phyloP scores from a whole-genome alignment of 2,888 invertebrate genomes.

The Drosophila paucipuncta region DNA sequence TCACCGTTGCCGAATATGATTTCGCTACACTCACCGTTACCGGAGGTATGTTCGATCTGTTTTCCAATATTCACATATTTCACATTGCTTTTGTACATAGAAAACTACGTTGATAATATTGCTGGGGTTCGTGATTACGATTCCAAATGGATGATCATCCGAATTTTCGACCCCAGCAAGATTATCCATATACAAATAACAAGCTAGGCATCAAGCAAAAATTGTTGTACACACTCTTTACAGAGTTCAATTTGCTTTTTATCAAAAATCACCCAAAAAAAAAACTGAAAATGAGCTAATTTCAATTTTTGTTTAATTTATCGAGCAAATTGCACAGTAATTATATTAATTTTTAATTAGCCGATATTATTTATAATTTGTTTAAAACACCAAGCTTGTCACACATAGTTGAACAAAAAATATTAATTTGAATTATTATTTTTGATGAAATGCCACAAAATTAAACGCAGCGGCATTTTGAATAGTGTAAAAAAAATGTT shows the following conservation, averaged over 20 bases:
- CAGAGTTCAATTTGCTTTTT: constrained; percentile 73
- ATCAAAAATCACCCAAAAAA: constrained; percentile 41
- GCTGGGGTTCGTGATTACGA: constrained; percentile 4
- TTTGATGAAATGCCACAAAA: constrained; percentile 43
- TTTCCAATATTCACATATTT: constrained; percentile 72
- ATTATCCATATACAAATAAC: constrained; percentile 83
- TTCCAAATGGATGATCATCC: not conserved
- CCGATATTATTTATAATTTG: constrained; percentile 10
- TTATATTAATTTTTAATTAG: constrained; percentile 19
- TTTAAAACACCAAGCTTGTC: constrained; percentile 54
- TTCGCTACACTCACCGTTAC: constrained; percentile 97
- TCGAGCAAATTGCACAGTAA: constrained; percentile 67
- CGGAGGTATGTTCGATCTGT: constrained; percentile 91
- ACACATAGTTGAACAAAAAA: constrained; percentile 14
- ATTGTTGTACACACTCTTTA: constrained; percentile 52
- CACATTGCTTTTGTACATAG: constrained; percentile 85
- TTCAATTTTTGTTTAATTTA: constrained; percentile 31
- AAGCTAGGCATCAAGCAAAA: constrained; percentile 68
- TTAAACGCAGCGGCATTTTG: constrained; percentile 35
- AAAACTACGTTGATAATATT: constrained; percentile 77
- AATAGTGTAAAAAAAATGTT: constrained; percentile 43
- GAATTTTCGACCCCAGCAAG: constrained; percentile 27
- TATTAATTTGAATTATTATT: constrained; percentile 12
- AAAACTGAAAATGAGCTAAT: constrained; percentile 60
- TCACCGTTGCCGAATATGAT: constrained; percentile 97